Conservation (phyloP, 1,140 invertebrate species). For the Macrosteles quadrilineatus region DNA sequence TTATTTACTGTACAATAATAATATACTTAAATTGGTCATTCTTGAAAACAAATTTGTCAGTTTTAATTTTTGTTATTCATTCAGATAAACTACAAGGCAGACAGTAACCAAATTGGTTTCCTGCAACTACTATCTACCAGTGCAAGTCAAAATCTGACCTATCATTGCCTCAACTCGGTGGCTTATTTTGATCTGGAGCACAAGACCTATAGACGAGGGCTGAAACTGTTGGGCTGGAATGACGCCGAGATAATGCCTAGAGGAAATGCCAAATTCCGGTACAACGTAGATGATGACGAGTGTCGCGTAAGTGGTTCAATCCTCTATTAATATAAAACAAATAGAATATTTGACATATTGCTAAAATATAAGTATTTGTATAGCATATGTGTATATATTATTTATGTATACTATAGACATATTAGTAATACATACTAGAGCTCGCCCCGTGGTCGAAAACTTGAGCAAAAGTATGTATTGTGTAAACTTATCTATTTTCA, state of each 20-base stretch:
- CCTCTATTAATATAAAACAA: too few relatives aligned
- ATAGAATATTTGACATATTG: too few relatives aligned
- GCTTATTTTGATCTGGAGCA: slow-evolving; percentile 70
- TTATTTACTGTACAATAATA: too few relatives aligned
- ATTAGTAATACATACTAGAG: too few relatives aligned
- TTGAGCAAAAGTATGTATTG: too few relatives aligned
- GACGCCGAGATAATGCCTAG: slow-evolving; percentile 73
- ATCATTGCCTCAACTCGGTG: slow-evolving; percentile 80
- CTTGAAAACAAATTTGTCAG: too few relatives aligned
- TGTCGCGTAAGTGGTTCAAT: slow-evolving; percentile 83
- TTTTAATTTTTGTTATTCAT: slow-evolving; percentile 42
- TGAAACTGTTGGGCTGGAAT: slow-evolving; percentile 81
- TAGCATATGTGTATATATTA: too few relatives aligned
- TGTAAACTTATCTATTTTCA: too few relatives aligned
- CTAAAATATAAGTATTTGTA: too few relatives aligned
- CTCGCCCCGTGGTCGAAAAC: too few relatives aligned
- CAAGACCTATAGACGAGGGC: slow-evolving; percentile 66
- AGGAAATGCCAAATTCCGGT: slow-evolving; percentile 71
- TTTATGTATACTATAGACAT: too few relatives aligned
- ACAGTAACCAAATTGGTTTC: slow-evolving; percentile 78
- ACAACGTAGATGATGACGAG: slow-evolving; percentile 72
- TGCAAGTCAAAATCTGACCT: slow-evolving; percentile 83
- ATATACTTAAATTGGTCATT: too few relatives aligned
- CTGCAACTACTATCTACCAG: slow-evolving; percentile 73
- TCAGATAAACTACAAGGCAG: slow-evolving; percentile 83